Conservation (phyloP, 2,888 invertebrate genomes). For the Thalpophila matura region DNA sequence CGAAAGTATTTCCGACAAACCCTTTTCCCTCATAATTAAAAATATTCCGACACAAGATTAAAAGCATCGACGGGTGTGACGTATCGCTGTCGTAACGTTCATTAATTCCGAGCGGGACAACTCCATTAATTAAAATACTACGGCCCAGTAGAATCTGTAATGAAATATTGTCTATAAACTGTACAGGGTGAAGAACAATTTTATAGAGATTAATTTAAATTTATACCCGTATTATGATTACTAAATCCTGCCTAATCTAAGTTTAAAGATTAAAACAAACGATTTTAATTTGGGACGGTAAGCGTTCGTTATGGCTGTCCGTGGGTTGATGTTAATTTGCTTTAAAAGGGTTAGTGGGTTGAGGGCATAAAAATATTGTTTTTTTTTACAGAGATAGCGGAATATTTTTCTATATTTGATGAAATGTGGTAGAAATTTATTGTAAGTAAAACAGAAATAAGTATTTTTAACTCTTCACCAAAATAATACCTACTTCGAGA, state of each 20-base stretch:
- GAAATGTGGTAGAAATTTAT: too few relatives aligned
- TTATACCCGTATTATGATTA: conserved; percentile 59
- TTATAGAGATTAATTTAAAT: conserved; percentile 62
- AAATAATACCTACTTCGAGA: too few relatives aligned
- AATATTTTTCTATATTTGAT: not conserved
- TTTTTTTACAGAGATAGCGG: not conserved
- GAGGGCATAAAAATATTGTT: not conserved
- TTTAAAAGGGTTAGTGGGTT: conserved; percentile 8
- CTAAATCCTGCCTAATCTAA: conserved; percentile 62
- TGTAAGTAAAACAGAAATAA: too few relatives aligned
- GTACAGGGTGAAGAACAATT: conserved; percentile 50
- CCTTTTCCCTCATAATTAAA: conserved; percentile 24
- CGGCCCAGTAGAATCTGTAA: conserved; percentile 76
- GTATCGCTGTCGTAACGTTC: conserved; percentile 58
- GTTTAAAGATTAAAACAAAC: conserved; percentile 61
- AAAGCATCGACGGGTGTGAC: conserved; percentile 51
- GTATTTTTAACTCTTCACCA: too few relatives aligned
- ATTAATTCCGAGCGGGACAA: conserved; percentile 75
- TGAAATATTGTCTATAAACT: conserved; percentile 73
- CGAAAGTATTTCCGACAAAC: not conserved
- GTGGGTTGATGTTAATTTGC: conserved; percentile 22
- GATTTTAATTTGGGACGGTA: conserved; percentile 45
- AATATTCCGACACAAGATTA: conserved; percentile 38
- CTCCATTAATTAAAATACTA: conserved; percentile 84
- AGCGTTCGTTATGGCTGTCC: conserved; percentile 19